A percentile compares a stretch with the other conserved stretches of the same genome.
These are phyloP conservation scores for Dolichoris vasculosae DNA, from an alignment of 1,140 invertebrate genomes.

Conservation along the genomic window DNA sequence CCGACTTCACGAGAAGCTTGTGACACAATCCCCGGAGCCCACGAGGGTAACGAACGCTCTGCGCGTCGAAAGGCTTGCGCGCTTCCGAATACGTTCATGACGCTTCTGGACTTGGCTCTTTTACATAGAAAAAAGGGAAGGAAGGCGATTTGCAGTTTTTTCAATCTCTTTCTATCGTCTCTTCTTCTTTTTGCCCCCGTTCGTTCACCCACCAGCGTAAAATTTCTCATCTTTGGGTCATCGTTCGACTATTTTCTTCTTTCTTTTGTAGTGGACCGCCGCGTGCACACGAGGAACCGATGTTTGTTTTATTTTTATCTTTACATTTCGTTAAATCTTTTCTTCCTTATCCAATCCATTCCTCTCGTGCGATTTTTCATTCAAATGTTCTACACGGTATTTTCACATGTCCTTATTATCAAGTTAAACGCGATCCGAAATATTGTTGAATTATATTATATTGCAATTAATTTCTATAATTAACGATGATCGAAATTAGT, in stretches of 20 bases:
- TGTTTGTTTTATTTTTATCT: slow-evolving; percentile 27
- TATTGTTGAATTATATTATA: too few species aligned
- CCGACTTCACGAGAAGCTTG: slow-evolving; percentile 17
- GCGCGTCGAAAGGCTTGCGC: not conserved
- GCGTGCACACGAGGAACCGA: not conserved
- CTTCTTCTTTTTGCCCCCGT: not conserved
- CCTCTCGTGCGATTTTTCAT: not conserved
- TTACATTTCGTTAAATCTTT: not conserved
- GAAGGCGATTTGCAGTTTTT: slow-evolving; percentile 4
- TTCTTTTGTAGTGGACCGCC: not conserved
- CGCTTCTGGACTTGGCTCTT: not conserved
- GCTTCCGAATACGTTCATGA: not conserved
- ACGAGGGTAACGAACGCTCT: slow-evolving; percentile 25
- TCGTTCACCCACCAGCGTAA: not conserved
- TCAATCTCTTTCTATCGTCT: not conserved
- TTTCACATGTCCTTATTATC: too few species aligned
- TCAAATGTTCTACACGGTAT: too few species aligned
- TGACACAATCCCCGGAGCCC: not conserved
- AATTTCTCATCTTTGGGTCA: slow-evolving; percentile 1
- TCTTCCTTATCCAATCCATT: not conserved
- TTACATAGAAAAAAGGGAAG: not conserved
- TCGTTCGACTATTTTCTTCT: not conserved
- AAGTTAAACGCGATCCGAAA: too few species aligned
- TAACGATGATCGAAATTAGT: too few species aligned
- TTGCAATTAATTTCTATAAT: too few species aligned